Conservation (phyloP, 2,113 vertebrate species). For the Callipepla californica region DNA sequence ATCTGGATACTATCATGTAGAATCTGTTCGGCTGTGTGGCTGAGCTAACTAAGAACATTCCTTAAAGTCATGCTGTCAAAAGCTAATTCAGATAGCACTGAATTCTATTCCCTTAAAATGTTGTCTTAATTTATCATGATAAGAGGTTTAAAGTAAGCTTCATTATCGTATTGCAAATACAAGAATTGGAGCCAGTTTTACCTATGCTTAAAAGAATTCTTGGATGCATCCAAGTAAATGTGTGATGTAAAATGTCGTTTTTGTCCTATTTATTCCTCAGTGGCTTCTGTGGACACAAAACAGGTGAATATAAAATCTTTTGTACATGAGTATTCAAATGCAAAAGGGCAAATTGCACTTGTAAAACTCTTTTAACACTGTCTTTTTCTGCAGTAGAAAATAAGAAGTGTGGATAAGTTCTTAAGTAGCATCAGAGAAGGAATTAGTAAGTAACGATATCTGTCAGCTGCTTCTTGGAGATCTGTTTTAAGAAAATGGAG, state of each 20-base stretch:
- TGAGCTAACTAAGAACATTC: not conserved
- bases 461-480: not conserved
- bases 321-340: not conserved
- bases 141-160: not conserved
- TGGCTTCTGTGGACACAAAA: not conserved
- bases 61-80: not conserved
- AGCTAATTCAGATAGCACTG: not conserved
- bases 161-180: not conserved
- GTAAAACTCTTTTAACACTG: not conserved
- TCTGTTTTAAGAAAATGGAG: not conserved
- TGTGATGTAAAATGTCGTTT: not conserved
- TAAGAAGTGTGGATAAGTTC: not conserved
- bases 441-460: not conserved
- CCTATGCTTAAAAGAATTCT: not conserved
- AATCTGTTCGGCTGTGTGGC: not conserved
- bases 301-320: not conserved
- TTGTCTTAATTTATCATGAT: not conserved
- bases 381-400: not conserved
- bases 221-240: not conserved
- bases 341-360: not conserved
- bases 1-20: not conserved
- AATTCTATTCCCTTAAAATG: not conserved
- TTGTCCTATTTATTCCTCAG: not conserved
- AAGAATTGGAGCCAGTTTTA: not conserved
- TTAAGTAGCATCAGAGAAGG: not conserved